These are phyloP conservation scores for Bombus sylvicola DNA, from an alignment of 1,140 invertebrate species.

Conservation along the genomic window DNA sequence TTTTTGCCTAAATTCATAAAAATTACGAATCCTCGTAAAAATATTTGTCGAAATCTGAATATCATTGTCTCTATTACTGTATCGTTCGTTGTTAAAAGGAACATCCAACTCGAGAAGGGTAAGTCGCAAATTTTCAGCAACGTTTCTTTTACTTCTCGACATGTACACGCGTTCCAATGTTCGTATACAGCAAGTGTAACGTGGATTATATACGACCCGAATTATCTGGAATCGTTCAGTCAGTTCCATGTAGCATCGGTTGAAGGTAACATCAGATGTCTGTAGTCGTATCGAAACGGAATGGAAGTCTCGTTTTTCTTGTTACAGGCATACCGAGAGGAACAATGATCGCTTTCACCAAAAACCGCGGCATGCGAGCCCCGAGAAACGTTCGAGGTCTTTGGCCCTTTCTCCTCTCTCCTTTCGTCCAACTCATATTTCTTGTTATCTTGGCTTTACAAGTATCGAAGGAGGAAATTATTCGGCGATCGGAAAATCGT, in stretches of 20 bases:
- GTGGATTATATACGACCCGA: neutral
- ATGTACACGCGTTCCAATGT: no score
- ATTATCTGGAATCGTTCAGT: neutral
- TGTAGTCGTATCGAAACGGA: neutral
- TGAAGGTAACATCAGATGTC: constrained; percentile 20
- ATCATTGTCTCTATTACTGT: no score
- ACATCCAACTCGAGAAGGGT: no score
- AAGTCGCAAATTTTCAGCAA: no score
- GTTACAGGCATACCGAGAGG: neutral
- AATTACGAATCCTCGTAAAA: no score
- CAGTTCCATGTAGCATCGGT: neutral
- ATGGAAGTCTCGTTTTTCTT: constrained; percentile 21
- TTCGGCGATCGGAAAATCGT: neutral
- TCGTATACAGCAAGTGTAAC: no score
- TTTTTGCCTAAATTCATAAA: no score
- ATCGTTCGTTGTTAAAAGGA: no score
- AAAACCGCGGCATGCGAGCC: constrained; percentile 52
- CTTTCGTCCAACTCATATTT: neutral
- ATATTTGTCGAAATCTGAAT: no score
- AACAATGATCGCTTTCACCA: constrained; percentile 65
- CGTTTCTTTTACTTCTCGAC: no score
- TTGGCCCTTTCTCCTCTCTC: constrained; percentile 49
- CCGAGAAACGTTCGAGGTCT: constrained; percentile 48
- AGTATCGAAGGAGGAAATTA: constrained; percentile 18
- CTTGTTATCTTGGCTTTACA: neutral